A percentile compares a stretch with the other conserved stretches of the same genome.
Evolutionary conservation across 2,888 invertebrate species (phyloP).

Genomic region (Lypha dubia): DNA sequence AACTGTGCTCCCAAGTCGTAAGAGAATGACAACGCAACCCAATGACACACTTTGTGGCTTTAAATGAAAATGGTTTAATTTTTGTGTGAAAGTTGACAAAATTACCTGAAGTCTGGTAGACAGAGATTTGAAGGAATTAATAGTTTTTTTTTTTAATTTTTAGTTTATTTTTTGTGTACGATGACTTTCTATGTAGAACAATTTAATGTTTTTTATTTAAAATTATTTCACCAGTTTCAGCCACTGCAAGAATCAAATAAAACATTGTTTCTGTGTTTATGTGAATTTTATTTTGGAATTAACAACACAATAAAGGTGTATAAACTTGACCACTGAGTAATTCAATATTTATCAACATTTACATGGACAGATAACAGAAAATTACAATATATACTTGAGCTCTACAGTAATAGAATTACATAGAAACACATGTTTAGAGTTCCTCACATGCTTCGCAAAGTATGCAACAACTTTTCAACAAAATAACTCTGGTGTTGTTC

Average conservation of each 20-base stretch:
- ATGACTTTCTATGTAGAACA: too few relatives aligned
- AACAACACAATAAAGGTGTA: slow-evolving; percentile 42
- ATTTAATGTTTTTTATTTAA: too few relatives aligned
- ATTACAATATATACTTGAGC: background rate
- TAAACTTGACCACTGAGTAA: slow-evolving; percentile 46
- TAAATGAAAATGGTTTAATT: slow-evolving; percentile 5
- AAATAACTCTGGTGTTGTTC: slow-evolving; percentile 15
- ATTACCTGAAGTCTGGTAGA: too few relatives aligned
- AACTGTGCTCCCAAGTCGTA: background rate
- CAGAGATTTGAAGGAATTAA: too few relatives aligned
- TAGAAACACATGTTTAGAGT: background rate
- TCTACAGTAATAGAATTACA: background rate
- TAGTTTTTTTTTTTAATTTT: too few relatives aligned
- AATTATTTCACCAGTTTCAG: too few relatives aligned
- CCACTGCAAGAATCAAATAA: too few relatives aligned
- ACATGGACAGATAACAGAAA: background rate
- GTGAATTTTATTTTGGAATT: background rate
- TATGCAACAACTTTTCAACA: slow-evolving; percentile 44
- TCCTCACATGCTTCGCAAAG: slow-evolving; percentile 8
- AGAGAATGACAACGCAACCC: slow-evolving; percentile 9
- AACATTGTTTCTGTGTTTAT: background rate
- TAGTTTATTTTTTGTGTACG: too few relatives aligned
- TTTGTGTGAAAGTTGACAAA: background rate
- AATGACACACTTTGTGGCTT: slow-evolving; percentile 35
- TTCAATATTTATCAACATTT: slow-evolving; percentile 37